Base-by-base conservation (phyloP, 2,797 vertebrate genomes). In the Erethizon dorsatum region DNA sequence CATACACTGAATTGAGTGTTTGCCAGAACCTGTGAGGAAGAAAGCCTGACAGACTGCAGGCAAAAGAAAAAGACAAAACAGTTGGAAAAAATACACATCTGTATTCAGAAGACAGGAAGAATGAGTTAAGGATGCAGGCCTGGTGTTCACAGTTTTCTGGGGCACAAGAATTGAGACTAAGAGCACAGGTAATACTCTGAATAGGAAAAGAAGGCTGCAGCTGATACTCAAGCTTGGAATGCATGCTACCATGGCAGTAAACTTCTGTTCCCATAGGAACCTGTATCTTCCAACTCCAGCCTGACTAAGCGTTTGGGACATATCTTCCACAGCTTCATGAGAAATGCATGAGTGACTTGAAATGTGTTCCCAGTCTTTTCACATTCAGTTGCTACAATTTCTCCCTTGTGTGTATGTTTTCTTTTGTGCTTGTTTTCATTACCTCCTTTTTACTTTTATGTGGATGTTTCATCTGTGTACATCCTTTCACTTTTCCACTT, bases 1-100 rank as follows among this genome's bases (percentile, higher is more conserved):
- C 1, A 57, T 94, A 91, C 94, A 88, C 82, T 88, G 94, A 47
- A 86, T 2, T 90, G n/a, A 79, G n/a, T 90, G 79, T 97, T 97
- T 96, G 95, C 24, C 94, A 83, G 88, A 97, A 97, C 67, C 79
- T 96, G 7, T 94, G 50, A 83, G 86, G 71, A 97, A 95, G 52
- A 88, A 96, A 95, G 28, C 8, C 18, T 83, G 33, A 69, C 82
- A 65, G 88, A 88, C 56, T 93, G 3, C 15, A 85, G 20, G 82
- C 41, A 84, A 65, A 33, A 80, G 95, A 93, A 83, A n/a, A 91
- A 24, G 88, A n/a, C 1, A 79, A 41, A 69, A 95, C 92, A 96
- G 71, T 90, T 93, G 80, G 59, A 80, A 98, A 85, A 56, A 96
- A 97, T 75, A 83, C 6, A 83, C 90, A 52, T 97, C 28, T 75